Evolutionary conservation across 1,140 invertebrate genomes (phyloP).

Genomic region (Diploscapter pachys): DNA sequence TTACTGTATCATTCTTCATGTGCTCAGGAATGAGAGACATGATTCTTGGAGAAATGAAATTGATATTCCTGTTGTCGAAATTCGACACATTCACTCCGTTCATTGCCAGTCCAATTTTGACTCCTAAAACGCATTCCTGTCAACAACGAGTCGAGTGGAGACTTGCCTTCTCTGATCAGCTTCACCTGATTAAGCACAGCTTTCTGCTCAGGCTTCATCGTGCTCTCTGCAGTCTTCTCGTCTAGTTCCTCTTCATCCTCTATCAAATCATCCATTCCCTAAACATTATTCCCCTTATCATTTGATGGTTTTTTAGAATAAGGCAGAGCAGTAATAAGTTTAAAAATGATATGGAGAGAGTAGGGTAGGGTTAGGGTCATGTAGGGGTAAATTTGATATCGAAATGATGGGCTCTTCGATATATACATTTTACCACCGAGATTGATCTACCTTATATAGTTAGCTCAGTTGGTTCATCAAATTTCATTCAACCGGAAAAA

Average conservation of each 20-base stretch:
- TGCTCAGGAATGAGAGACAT: constrained; percentile 35
- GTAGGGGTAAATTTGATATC: no score
- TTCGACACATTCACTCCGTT: constrained; percentile 27
- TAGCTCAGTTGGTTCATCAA: no score
- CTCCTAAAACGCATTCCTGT: constrained; percentile 7
- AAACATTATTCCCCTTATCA: background rate
- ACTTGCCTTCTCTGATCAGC: constrained; percentile 28
- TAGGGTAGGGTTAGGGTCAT: no score
- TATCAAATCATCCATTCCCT: constrained; percentile 11
- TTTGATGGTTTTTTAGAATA: background rate
- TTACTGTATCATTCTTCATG: constrained; percentile 23
- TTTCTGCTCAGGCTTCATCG: constrained; percentile 16
- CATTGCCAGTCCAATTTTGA: constrained; percentile 28
- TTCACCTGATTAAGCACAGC: constrained; percentile 11
- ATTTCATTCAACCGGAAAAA: no score
- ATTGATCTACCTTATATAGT: no score
- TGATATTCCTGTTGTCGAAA: constrained; percentile 39
- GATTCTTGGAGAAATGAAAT: constrained; percentile 38
- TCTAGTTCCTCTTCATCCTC: constrained; percentile 18
- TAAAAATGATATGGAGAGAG: background rate
- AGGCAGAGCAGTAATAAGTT: background rate
- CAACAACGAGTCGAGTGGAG: background rate
- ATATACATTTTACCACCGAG: no score
- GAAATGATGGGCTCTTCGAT: no score
- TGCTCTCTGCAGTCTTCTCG: constrained; percentile 13